Evolutionary conservation across 2,888 invertebrate genomes (phyloP).

Genomic region (Isotomurus palustris): DNA sequence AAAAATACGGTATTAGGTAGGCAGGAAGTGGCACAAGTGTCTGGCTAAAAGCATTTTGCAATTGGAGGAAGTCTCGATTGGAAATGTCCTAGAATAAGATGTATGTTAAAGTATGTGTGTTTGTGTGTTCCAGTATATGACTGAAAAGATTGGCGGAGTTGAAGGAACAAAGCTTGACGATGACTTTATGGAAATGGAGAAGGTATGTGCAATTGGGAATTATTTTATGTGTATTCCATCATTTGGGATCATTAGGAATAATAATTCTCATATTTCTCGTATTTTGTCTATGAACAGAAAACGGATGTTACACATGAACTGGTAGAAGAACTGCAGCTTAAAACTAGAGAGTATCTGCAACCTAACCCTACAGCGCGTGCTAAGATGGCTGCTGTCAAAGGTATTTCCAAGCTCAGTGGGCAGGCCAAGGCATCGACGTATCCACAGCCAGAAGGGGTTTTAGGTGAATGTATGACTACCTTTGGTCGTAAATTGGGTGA

Average conservation of each 20-base stretch:
- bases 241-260: neutral
- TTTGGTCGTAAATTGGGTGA: conserved; percentile 95
- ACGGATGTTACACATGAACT: conserved; percentile 96
- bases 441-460: conserved; percentile 95
- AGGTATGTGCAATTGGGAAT: conserved; percentile 61
- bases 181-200: conserved; percentile 98
- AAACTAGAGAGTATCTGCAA: conserved; percentile 98
- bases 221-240: neutral
- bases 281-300: conserved; percentile 69
- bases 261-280: neutral
- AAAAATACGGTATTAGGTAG: too few species aligned
- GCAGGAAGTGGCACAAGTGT: too few species aligned
- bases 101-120: neutral
- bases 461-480: conserved; percentile 93
- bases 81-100: too few species aligned
- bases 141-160: conserved; percentile 99
- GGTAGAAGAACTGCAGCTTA: conserved; percentile 91
- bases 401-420: conserved; percentile 93
- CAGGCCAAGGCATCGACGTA: conserved; percentile 96
- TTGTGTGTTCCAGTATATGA: conserved; percentile 78
- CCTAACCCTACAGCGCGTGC: conserved; percentile 96
- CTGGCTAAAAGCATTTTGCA: too few species aligned
- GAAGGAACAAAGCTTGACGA: conserved; percentile 98
- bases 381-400: conserved; percentile 91
- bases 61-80: too few species aligned